Conservation (phyloP, 2,888 invertebrate genomes). For the Scelioninae gen. 2 region DNA sequence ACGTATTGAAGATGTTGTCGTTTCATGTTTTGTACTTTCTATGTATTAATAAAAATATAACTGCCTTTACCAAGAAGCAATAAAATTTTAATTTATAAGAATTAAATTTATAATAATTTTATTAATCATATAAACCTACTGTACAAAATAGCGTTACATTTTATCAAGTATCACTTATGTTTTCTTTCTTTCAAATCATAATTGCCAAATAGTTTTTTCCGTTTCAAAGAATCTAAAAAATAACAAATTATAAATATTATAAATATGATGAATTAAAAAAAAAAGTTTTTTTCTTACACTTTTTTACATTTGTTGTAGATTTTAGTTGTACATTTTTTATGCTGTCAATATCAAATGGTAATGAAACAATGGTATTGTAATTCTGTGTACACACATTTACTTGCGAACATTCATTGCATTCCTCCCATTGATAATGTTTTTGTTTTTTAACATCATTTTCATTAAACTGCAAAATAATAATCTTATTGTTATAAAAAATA, state of each 20-base stretch:
- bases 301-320: no score
- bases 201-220: no score
- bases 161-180: no score
- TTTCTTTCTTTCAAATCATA: no score
- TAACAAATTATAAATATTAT: no score
- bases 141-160: no score
- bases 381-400: slow-evolving; percentile 11
- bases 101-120: not conserved
- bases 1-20: not conserved
- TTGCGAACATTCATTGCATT: slow-evolving; percentile 45
- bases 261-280: no score
- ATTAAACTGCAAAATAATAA: slow-evolving; percentile 2
- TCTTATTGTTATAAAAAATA: not conserved
- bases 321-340: slow-evolving; percentile 8
- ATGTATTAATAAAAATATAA: slow-evolving; percentile 13
- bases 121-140: not conserved
- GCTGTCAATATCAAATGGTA: slow-evolving; percentile 43
- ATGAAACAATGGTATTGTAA: slow-evolving; percentile 39
- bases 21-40: no score
- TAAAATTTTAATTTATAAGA: slow-evolving; percentile 10
- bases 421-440: slow-evolving; percentile 47
- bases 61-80: not conserved
- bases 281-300: no score
- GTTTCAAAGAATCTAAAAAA: no score
- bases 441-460: not conserved